phyloP scores from a whole-genome alignment of 2,888 invertebrate genomes.

The Nephrotoma guestfalica region DNA sequence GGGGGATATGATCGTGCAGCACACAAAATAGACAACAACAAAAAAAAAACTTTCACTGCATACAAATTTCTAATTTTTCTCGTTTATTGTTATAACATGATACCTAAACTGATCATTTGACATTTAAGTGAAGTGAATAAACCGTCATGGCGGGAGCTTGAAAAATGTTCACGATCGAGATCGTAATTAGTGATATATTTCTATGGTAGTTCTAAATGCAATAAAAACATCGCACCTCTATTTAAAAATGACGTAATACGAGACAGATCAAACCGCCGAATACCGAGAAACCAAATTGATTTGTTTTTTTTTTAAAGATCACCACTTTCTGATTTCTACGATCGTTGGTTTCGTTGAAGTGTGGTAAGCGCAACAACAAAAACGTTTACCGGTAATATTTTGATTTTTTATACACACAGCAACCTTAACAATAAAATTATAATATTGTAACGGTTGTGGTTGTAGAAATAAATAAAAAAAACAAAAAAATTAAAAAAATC shows the following conservation, averaged over 20 bases:
- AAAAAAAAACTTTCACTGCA: neutral
- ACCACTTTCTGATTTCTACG: neutral
- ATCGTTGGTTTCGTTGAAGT: neutral
- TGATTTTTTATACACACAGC: neutral
- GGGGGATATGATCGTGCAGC: neutral
- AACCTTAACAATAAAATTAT: neutral
- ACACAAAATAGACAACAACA: neutral
- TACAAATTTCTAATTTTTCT: neutral
- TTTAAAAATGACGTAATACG: too few species aligned
- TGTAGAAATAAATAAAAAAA: neutral
- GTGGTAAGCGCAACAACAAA: neutral
- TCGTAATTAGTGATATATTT: neutral
- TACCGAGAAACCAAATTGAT: too few species aligned
- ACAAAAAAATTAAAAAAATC: too few species aligned
- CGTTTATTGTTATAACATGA: neutral
- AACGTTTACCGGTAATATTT: neutral
- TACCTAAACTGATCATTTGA: neutral
- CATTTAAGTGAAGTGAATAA: neutral
- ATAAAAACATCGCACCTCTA: too few species aligned
- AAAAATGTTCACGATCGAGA: neutral
- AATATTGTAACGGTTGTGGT: neutral
- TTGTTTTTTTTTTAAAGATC: neutral
- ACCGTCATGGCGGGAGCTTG: neutral
- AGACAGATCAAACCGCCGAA: neutral
- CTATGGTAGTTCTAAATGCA: too few species aligned